phyloP scores from a whole-genome alignment of 2,888 invertebrate species.

The Mycalesis mineus region DNA sequence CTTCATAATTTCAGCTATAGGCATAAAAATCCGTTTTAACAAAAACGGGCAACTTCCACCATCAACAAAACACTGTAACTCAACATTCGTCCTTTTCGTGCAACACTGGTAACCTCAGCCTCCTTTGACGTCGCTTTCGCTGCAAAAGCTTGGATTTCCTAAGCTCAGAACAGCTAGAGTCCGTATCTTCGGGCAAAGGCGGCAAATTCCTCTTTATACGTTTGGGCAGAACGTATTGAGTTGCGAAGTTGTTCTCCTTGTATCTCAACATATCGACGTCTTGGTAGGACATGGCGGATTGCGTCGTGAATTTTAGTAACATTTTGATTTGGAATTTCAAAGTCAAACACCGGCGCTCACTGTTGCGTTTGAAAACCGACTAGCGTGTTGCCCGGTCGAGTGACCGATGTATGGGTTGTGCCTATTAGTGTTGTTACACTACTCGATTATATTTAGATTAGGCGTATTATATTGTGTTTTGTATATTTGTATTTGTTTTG shows the following conservation, averaged over 20 bases:
- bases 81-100: constrained; percentile 66
- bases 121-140: constrained; percentile 52
- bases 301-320: constrained; percentile 60
- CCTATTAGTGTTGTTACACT: constrained; percentile 22
- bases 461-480: constrained; percentile 27
- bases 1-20: not conserved
- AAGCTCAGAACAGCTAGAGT: constrained; percentile 57
- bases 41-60: constrained; percentile 4
- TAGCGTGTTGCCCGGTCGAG: constrained; percentile 25
- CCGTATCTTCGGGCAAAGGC: constrained; percentile 65
- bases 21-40: not conserved
- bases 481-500: constrained; percentile 19
- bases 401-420: constrained; percentile 26
- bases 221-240: constrained; percentile 60
- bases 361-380: constrained; percentile 41
- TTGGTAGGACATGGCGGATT: constrained; percentile 47
- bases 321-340: constrained; percentile 35
- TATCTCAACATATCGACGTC: constrained; percentile 63
- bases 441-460: constrained; percentile 48
- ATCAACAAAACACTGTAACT: constrained; percentile 23
- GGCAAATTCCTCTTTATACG: constrained; percentile 58
- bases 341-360: constrained; percentile 43
- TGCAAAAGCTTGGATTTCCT: constrained; percentile 50
- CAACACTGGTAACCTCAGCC: constrained; percentile 55
- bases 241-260: constrained; percentile 58